Conservation (phyloP, 2,888 invertebrate species). For the Anodontia alba region DNA sequence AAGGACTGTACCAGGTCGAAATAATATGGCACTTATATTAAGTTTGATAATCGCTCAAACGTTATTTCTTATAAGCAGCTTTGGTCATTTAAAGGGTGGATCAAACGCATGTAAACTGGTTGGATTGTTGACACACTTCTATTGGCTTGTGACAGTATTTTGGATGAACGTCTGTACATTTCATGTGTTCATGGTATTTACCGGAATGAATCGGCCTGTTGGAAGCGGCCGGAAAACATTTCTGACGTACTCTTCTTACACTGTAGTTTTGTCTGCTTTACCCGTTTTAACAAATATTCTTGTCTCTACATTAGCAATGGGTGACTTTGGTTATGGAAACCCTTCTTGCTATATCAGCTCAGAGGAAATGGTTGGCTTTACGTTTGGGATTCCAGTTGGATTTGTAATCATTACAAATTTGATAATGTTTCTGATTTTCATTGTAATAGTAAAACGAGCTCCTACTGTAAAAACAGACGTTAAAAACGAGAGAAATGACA, state of each 20-base stretch:
- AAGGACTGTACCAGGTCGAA: slow-evolving; percentile 48
- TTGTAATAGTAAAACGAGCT: slow-evolving; percentile 9
- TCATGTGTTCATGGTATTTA: slow-evolving; percentile 38
- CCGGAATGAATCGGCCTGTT: background rate
- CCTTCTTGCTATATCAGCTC: slow-evolving; percentile 39
- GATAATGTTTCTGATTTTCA: slow-evolving; percentile 33
- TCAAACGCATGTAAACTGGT: slow-evolving; percentile 27
- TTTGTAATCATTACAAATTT: slow-evolving; percentile 33
- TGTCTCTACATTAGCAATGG: slow-evolving; percentile 5
- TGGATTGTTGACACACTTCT: slow-evolving; percentile 46
- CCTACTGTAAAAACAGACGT: slow-evolving; percentile 31
- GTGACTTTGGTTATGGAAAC: slow-evolving; percentile 44
- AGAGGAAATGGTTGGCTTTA: slow-evolving; percentile 28
- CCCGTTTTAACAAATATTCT: slow-evolving; percentile 34
- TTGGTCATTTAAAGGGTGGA: slow-evolving; percentile 14
- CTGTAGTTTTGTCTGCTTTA: slow-evolving; percentile 3
- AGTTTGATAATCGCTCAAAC: slow-evolving; percentile 39
- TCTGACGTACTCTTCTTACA: slow-evolving; percentile 25
- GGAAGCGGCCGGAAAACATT: slow-evolving; percentile 15
- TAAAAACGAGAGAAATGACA: slow-evolving; percentile 40
- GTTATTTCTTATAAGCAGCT: slow-evolving; percentile 21
- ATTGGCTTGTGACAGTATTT: slow-evolving; percentile 41
- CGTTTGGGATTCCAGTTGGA: slow-evolving; percentile 38
- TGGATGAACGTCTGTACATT: slow-evolving; percentile 58
- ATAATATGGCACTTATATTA: slow-evolving; percentile 39